Conservation (phyloP, 2,888 invertebrate species). For the Cephonodes hylas region DNA sequence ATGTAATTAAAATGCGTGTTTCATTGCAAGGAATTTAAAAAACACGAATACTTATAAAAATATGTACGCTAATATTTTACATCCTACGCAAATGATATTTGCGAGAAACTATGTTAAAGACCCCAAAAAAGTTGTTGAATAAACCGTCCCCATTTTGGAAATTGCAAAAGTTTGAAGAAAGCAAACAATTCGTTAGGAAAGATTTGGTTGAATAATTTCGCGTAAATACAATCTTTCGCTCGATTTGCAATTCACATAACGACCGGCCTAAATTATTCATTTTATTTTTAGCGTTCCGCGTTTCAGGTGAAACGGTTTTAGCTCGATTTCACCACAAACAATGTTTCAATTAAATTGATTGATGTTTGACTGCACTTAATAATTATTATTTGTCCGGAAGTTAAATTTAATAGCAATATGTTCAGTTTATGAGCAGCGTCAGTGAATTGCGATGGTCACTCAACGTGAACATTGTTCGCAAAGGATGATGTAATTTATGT, state of each 20-base stretch:
- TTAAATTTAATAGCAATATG: conserved; percentile 22
- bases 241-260: conserved; percentile 71
- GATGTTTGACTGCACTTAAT: conserved; percentile 31
- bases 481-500: neutral
- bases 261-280: conserved; percentile 54
- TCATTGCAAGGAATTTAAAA: too few species aligned
- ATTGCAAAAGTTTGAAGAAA: conserved; percentile 60
- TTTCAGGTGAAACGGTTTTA: conserved; percentile 32
- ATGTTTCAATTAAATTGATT: conserved; percentile 35
- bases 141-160: conserved; percentile 36
- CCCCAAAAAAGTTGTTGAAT: conserved; percentile 18
- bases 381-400: conserved; percentile 20
- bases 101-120: conserved; percentile 2
- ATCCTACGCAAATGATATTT: neutral
- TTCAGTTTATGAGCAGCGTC: conserved; percentile 6
- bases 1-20: too few species aligned
- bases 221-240: conserved; percentile 68
- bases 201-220: conserved; percentile 67
- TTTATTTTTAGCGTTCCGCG: conserved; percentile 43
- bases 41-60: neutral
- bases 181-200: conserved; percentile 75
- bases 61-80: neutral
- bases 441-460: neutral
- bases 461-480: neutral
- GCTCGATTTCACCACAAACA: conserved; percentile 29